Evolutionary conservation across 2,113 vertebrate genomes (phyloP), one percentile per base, ranked within the genome.

Genomic region (Pyxicephalus adspersus): DNA sequence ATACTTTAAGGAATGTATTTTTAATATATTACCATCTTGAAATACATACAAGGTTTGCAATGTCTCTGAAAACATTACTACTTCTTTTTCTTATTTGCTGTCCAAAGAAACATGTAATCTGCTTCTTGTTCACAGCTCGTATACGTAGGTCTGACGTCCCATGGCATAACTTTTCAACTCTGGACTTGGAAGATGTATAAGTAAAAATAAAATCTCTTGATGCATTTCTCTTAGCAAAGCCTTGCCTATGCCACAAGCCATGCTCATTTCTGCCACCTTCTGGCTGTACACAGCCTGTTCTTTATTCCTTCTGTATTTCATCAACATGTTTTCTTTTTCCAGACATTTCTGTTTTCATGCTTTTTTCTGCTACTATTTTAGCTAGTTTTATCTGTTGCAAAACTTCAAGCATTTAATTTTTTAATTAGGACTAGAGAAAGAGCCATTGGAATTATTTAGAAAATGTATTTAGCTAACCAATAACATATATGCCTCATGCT

Each of bases 131-230:
- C 91, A 57, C 93, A 95, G 95, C 91, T 87, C 84, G 34, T 76
- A 89, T 89, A 76, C 87, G 88, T 86, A 83, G 65, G 74, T 91
- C 87, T 66, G 94, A 91, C 67, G 93, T 90, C 86, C 85, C 88
- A 89, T 93, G 93, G 77, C 90, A 94, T 88, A 94, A 91, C 78
- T 34, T 91, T 86, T 95, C 93, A 54, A 90, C 93, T 83, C 84
- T 86, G 54, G 94, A 94, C 86, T 89, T 90, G 91, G 93, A 96
- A 86, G 88, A 88, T 45, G 85, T 90, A 91, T 86, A 95, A 95
- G 93, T 94, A 94, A 85, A 91, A 83, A 87, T 81, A 84, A 28
- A 84, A 28, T n/a, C 25, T 70, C 60, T 81, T 64, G 20, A 83
- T 88, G 81, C 85, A 66, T 64, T 86, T 86, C 80, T 83, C 58